Percentiles rank a stretch among this genome's conserved stretches.
phyloP scores from a whole-genome alignment of 2,797 vertebrate genomes.

The Acanthopagrus latus region DNA sequence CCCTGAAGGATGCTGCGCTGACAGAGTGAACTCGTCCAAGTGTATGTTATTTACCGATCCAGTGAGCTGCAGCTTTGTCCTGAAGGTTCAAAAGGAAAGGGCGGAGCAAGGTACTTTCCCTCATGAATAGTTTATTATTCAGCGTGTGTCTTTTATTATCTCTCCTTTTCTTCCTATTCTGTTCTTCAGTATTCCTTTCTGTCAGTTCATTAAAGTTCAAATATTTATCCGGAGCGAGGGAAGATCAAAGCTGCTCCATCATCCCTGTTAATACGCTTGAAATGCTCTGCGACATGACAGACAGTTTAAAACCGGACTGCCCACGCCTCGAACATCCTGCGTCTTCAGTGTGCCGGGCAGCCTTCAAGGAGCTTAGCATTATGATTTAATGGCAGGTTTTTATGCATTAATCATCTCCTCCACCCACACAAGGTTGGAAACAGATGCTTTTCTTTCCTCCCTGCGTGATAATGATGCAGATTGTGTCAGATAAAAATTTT shows the following conservation, averaged over 20 bases:
- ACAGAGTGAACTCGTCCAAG: constrained; percentile 60
- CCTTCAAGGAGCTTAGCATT: constrained; percentile 45
- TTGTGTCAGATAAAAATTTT: constrained; percentile 22
- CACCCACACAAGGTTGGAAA: constrained; percentile 56
- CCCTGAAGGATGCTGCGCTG: constrained; percentile 62
- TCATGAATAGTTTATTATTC: constrained; percentile 48
- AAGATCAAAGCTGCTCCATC: constrained; percentile 64
- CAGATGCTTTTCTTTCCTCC: constrained; percentile 4
- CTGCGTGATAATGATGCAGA: constrained; percentile 30
- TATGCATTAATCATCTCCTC: constrained; percentile 64
- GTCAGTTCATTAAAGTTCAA: constrained; percentile 47
- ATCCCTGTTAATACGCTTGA: constrained; percentile 47
- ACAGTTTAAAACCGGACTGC: constrained; percentile 45
- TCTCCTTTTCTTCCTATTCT: constrained; percentile 26
- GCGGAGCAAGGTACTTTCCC: constrained; percentile 11
- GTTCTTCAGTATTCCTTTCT: constrained; percentile 32
- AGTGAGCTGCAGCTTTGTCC: constrained; percentile 45
- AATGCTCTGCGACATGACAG: constrained; percentile 48
- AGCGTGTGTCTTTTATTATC: constrained; percentile 19
- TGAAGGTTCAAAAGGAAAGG: constrained; percentile 41
- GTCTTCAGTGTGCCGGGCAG: constrained; percentile 39
- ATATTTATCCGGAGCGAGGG: constrained; percentile 40
- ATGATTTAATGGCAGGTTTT: constrained; percentile 51
- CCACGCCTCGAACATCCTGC: constrained; percentile 33
- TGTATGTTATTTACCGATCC: constrained; percentile 68